Evolutionary conservation across 2,113 vertebrate genomes (phyloP), one percentile per base, ranked within the genome.

Genomic region (Cyprinodon brontotheroides): DNA sequence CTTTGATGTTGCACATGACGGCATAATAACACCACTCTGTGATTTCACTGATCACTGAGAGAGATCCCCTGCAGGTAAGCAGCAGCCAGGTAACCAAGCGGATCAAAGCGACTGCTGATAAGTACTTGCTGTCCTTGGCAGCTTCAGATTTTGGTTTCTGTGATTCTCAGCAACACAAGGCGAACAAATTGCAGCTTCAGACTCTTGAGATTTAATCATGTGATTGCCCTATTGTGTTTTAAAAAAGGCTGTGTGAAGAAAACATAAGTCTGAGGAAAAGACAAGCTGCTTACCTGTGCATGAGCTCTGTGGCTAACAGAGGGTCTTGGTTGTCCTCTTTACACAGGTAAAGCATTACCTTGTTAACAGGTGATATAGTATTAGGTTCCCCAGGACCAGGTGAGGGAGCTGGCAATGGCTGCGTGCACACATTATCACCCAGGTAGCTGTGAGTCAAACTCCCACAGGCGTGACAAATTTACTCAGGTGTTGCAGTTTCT

Each of bases 311-410:
- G 45, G 63, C 57, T 29, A 43, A 72, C 76, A 81, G 65, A 80
- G 79, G 68, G 70, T 84, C 74, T 80, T 72, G 50, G 72, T 75
- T 43, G 84, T 45, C 40, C 1, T 50, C 78, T 88, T 91, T 92
- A 93, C 92, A 92, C 93, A 93, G 92, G 91, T 94, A 86, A 93
- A 91, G 87, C 88, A 94, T 94, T 94, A 92, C 80, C 87, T 66
- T 63, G 91, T 94, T 95, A 94, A 94, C 90, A 93, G 93, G 93
- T 94, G 89, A 94, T 92, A 84, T n/a, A n/a, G n/a, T 93, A 94
- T 94, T 94, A 94, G 93, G 77, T 90, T 43, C 88, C 83, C 13
- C 77, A 13, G 83, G 79, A 80, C 84, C 92, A 93, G 93, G 93
- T 93, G 90, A 91, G 89, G 81, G n/a, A n/a, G 87, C 80, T 81